phyloP scores from a whole-genome alignment of 2,113 vertebrate genomes.

The Narcine bancroftii region DNA sequence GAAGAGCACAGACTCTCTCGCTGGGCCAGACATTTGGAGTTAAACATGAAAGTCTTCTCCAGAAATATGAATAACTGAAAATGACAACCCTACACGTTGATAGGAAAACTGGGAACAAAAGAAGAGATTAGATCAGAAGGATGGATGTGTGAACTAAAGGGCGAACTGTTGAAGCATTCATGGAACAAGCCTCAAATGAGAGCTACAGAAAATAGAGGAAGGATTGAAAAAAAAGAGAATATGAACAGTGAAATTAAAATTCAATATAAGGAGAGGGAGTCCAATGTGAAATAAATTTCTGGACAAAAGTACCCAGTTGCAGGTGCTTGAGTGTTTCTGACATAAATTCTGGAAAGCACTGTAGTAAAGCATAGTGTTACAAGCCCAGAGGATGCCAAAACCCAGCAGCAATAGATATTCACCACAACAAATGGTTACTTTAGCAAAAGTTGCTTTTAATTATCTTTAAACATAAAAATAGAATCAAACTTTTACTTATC shows the following conservation, averaged over 20 bases:
- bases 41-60: not conserved
- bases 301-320: not conserved
- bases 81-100: not conserved
- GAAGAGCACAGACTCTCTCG: not conserved
- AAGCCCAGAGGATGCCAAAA: too few species aligned
- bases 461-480: too few species aligned
- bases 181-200: not conserved
- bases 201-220: too few species aligned
- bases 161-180: not conserved
- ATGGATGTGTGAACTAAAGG: not conserved
- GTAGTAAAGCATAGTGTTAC: not conserved
- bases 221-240: not conserved
- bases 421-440: too few species aligned
- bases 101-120: not conserved
- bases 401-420: too few species aligned
- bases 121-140: not conserved
- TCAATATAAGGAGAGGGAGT: not conserved
- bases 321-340: not conserved
- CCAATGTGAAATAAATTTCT: too few species aligned
- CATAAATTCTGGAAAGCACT: not conserved
- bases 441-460: too few species aligned
- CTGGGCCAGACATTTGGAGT: not conserved
- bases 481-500: too few species aligned
- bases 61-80: not conserved
- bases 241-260: not conserved